Evolutionary conservation across 2,797 vertebrate genomes (phyloP).

Genomic region (Poeciliopsis paucimaculata): DNA sequence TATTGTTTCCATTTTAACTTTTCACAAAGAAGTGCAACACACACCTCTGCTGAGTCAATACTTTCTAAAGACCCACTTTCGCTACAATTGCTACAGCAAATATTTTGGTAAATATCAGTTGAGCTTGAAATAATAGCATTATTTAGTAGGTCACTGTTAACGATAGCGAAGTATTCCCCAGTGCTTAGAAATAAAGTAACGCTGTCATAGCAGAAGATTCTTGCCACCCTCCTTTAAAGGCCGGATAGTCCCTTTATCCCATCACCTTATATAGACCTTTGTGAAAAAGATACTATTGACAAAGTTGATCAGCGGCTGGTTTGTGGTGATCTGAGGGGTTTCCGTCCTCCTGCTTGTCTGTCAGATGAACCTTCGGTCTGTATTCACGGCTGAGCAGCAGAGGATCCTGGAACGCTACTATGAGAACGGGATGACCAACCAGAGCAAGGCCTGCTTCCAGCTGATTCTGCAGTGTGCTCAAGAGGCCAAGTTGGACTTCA

Average conservation of each 20-base stretch:
- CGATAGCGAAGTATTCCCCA: not conserved
- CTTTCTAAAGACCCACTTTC: not conserved
- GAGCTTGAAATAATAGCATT: not conserved
- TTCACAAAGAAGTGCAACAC: not conserved
- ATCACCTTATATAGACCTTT: not conserved
- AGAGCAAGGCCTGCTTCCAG: slow-evolving; percentile 99
- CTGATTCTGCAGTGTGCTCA: slow-evolving; percentile 99
- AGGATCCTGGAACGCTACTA: slow-evolving; percentile 98
- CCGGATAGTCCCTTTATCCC: not conserved
- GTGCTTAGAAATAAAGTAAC: not conserved
- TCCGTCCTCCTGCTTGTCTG: slow-evolving; percentile 43
- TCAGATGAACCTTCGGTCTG: slow-evolving; percentile 99
- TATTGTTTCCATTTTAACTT: not conserved
- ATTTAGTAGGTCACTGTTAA: not conserved
- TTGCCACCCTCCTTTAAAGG: not conserved
- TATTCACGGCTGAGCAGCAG: slow-evolving; percentile 97
- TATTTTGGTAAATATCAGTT: not conserved
- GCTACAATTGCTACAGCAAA: not conserved
- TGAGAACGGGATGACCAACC: slow-evolving; percentile 99
- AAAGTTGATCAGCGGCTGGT: not conserved
- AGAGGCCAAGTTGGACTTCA: slow-evolving; percentile 99
- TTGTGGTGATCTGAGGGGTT: not conserved
- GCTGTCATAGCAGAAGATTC: not conserved
- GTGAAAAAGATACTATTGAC: not conserved
- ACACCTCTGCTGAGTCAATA: not conserved